Percentiles rank a stretch among this genome's conserved stretches.
Conservation (phyloP, 64 coral and sea anemone species). For the Montipora sp. region DNA sequence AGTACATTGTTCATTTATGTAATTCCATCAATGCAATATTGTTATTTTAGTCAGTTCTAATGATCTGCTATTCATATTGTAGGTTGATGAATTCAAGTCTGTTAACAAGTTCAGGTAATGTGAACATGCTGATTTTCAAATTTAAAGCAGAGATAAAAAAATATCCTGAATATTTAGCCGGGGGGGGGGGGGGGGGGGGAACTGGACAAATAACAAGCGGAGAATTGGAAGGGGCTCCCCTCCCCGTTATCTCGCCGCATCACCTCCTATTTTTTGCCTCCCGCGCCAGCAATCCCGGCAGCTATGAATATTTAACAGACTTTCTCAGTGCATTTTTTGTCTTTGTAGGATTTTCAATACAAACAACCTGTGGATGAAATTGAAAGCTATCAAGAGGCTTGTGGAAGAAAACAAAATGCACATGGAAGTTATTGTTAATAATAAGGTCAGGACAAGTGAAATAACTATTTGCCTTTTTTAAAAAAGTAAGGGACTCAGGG, state of each 20-base stretch:
- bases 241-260: too few species aligned
- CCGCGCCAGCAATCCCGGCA: not conserved
- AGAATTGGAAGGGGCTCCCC: too few species aligned
- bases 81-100: constrained; percentile 99
- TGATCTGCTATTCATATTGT: not conserved
- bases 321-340: not conserved
- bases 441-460: constrained; percentile 64
- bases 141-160: too few species aligned
- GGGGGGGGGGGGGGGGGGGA: too few species aligned
- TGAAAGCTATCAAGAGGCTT: constrained; percentile 76
- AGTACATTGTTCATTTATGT: too few species aligned
- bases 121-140: not conserved
- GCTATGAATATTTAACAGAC: not conserved
- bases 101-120: constrained; percentile 95
- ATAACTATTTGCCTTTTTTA: not conserved
- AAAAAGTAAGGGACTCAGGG: not conserved
- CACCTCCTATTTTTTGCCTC: too few species aligned
- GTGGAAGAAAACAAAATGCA: constrained; percentile 71
- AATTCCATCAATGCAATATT: too few species aligned
- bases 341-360: constrained; percentile 95
- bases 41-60: too few species aligned
- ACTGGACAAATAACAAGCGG: too few species aligned
- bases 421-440: constrained; percentile 99
- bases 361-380: constrained; percentile 97
- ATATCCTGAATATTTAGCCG: too few species aligned